Evolutionary conservation across 2,888 invertebrate genomes (phyloP).

Genomic region (Eilema sororculum): DNA sequence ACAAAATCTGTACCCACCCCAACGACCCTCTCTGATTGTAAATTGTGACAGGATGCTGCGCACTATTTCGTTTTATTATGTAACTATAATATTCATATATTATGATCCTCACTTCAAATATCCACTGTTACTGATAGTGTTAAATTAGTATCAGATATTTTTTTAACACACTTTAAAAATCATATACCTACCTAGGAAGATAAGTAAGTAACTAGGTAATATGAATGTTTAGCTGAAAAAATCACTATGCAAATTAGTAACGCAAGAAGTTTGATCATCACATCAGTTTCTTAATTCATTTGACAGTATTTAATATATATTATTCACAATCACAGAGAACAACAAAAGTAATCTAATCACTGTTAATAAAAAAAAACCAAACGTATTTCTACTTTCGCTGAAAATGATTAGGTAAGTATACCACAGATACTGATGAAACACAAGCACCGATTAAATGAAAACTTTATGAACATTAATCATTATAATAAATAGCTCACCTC

Average conservation of each 20-base stretch:
- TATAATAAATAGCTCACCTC: conserved; percentile 55
- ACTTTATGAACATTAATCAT: neutral
- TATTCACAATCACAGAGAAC: conserved; percentile 34
- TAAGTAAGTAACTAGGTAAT: neutral
- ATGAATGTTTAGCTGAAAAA: neutral
- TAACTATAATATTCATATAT: conserved; percentile 45
- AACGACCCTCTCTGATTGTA: conserved; percentile 37
- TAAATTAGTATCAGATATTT: no score
- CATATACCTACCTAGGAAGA: no score
- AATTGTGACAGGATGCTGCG: conserved; percentile 60
- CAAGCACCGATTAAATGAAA: conserved; percentile 7
- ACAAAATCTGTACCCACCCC: conserved; percentile 49
- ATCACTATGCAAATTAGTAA: no score
- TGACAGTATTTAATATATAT: neutral
- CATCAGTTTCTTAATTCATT: neutral
- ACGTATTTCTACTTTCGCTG: conserved; percentile 33
- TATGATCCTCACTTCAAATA: neutral
- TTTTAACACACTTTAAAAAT: neutral
- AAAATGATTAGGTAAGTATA: conserved; percentile 5
- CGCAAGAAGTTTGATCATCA: neutral
- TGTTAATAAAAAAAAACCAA: conserved; percentile 20
- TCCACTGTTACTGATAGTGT: no score
- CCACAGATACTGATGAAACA: conserved; percentile 9
- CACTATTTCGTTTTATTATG: conserved; percentile 60
- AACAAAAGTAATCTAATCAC: neutral